Conservation (phyloP, 64 coral and sea anemone species). For the Acropora tenuis region DNA sequence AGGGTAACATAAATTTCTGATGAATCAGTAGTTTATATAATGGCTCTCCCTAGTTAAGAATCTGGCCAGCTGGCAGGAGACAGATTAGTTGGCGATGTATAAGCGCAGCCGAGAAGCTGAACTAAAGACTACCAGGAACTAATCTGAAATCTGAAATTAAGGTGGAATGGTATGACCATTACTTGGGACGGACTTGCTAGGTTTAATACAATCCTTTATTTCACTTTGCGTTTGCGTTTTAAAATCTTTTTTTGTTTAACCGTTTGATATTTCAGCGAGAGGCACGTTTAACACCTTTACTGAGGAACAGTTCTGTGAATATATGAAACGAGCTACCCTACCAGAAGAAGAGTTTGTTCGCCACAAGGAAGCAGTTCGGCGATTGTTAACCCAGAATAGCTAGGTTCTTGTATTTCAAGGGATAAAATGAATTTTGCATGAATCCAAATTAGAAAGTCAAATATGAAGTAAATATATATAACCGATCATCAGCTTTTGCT, state of each 20-base stretch:
- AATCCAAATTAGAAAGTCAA: neutral
- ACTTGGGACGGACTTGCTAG: too few relatives aligned
- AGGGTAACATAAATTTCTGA: too few relatives aligned
- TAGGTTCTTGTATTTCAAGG: neutral
- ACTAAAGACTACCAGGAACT: too few relatives aligned
- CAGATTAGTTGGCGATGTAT: too few relatives aligned
- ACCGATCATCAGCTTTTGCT: too few relatives aligned
- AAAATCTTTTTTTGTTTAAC: neutral
- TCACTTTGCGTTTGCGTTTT: neutral
- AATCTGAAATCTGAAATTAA: too few relatives aligned
- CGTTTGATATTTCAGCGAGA: constrained; percentile 26
- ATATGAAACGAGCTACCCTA: constrained; percentile 53
- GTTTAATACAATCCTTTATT: neutral
- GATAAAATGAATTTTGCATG: neutral
- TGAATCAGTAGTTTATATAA: too few relatives aligned
- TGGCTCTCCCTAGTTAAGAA: too few relatives aligned
- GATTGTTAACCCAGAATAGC: neutral
- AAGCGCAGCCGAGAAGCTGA: too few relatives aligned
- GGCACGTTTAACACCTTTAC: constrained; percentile 28
- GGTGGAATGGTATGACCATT: too few relatives aligned
- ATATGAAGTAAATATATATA: neutral
- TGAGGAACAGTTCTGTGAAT: constrained; percentile 61
- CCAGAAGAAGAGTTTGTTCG: constrained; percentile 46
- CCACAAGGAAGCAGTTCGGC: neutral
- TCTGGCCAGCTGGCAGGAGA: too few relatives aligned